phyloP scores from a whole-genome alignment of 2,888 invertebrate genomes.

The Atethmia centrago region DNA sequence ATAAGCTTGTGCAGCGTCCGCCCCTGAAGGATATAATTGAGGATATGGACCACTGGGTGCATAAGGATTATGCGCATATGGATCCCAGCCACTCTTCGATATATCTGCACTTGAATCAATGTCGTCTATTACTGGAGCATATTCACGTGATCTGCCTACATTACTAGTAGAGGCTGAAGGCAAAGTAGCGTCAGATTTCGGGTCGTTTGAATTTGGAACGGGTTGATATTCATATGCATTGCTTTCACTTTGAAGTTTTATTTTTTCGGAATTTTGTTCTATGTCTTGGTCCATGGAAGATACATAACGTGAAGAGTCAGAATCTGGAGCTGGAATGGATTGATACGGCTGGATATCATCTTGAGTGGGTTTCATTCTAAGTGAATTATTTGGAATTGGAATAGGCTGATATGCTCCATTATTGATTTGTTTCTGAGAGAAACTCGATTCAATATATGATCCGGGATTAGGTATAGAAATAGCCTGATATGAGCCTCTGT shows the following conservation, averaged over 20 bases:
- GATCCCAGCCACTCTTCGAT: slow-evolving; percentile 40
- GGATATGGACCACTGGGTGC: slow-evolving; percentile 42
- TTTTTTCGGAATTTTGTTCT: background rate
- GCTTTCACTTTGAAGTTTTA: background rate
- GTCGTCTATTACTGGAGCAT: slow-evolving; percentile 20
- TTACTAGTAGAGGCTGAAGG: slow-evolving; percentile 10
- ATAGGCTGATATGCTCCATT: slow-evolving; percentile 8
- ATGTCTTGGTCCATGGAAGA: background rate
- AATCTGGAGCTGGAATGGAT: background rate
- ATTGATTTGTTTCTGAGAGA: slow-evolving; percentile 7
- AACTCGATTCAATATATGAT: slow-evolving; percentile 13
- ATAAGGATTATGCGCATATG: slow-evolving; percentile 19
- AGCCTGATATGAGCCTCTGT: slow-evolving; percentile 5
- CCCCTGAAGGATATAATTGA: slow-evolving; percentile 55
- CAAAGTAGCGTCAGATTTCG: background rate
- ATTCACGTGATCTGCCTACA: slow-evolving; percentile 17
- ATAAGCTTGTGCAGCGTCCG: slow-evolving; percentile 40
- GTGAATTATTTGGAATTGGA: slow-evolving; percentile 6
- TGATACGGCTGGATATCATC: slow-evolving; percentile 2
- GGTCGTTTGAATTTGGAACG: background rate
- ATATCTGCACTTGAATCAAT: slow-evolving; percentile 7
- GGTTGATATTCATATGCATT: slow-evolving; percentile 9
- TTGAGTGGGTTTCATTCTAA: slow-evolving; percentile 1
- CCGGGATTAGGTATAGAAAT: background rate
- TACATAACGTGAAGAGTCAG: background rate